Base-by-base conservation (phyloP, 1,140 invertebrate species). In the Bombus confusus region DNA sequence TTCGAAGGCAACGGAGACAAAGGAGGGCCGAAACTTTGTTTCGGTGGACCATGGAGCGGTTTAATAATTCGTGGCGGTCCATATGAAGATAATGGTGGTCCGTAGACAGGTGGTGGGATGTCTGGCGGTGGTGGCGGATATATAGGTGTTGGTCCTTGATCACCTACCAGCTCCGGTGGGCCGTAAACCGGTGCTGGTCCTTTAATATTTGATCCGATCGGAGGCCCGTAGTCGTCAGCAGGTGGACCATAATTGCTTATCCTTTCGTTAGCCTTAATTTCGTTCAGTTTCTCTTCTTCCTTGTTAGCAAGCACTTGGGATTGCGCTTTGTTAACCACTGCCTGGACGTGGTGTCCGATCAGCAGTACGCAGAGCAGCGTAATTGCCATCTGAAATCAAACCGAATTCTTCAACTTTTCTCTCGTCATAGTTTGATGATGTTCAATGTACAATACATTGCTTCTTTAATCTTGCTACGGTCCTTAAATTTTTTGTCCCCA, bases 131-230 rank as follows among this genome's bases (percentile, higher is more conserved):
- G 94, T 6, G 95, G 94, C 18, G 94, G 93, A 34, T 91, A 94
- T 66, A 92, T 86, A 80, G 95, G 94, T 57, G 94, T 92, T 41
- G 94, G 94, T n/a, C 93, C 92, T n/a, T 94, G 93, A 81, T 94
- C 91, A 10, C 93, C 92, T 5, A 93, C 92, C 69, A 94, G 68
- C 86, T 94, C 94, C 2, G 94, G 94, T 15, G 93, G 93, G 10
- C 95, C 95, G 83, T 95, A 95, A 22, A 94, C 91, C 28, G 95
- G 94, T n/a, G 93, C 91, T 79, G 95, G 93, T 41, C 93, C 92
- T 59, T 92, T 92, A 47, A 92, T 92, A 73, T 90, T 86, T 2
- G 87, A 47, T 47, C 87, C 87, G 47, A 88, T 83, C 15, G 93
- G 93, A 47, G 91, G 92, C 15, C 93, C 92, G n/a, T 94, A 95